Evolutionary conservation across 1,140 invertebrate genomes (phyloP).

Genomic region (Penaeus japonicus): DNA sequence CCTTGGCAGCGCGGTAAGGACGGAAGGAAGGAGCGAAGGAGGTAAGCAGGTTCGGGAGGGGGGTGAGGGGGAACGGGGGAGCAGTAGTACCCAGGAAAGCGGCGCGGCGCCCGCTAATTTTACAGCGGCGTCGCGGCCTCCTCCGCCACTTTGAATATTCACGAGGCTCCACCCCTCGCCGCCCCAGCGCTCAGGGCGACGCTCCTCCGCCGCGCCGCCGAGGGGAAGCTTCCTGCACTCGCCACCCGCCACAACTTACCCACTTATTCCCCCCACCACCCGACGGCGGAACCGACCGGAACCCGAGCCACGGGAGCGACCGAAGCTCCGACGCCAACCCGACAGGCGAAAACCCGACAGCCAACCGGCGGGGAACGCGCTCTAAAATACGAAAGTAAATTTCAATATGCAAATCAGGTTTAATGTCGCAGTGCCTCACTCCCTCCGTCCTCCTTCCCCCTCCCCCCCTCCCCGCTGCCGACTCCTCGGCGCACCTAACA

Average conservation of each 20-base stretch:
- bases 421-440: not conserved
- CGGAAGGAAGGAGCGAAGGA: not conserved
- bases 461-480: not conserved
- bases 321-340: no score
- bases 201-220: no score
- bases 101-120: not conserved
- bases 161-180: not conserved
- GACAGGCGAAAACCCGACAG: no score
- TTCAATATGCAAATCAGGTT: not conserved
- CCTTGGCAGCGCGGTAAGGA: not conserved
- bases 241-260: no score
- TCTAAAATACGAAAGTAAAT: not conserved
- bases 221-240: no score
- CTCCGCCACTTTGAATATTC: not conserved
- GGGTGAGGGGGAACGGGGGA: not conserved
- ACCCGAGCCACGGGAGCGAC: no score
- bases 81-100: not conserved
- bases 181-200: not conserved
- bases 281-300: no score
- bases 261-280: no score
- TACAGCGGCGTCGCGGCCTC: not conserved
- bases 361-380: no score
- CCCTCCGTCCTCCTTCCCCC: not conserved
- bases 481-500: no score
- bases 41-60: not conserved